Conservation (phyloP, 2,888 invertebrate genomes). For the Ectobius pallidus region DNA sequence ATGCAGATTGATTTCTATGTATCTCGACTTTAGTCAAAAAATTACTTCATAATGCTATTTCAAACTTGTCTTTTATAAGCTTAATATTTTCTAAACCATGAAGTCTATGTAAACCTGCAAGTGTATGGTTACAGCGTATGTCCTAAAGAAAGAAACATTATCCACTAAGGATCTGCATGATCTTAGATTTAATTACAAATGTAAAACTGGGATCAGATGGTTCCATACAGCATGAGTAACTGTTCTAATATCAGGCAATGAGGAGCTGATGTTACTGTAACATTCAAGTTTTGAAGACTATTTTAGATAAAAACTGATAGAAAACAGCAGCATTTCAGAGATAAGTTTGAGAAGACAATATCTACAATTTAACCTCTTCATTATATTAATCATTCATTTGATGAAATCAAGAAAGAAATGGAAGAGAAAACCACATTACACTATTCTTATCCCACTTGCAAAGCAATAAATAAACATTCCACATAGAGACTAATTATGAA, state of each 20-base stretch:
- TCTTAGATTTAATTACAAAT: conserved; percentile 21
- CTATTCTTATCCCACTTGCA: conserved; percentile 23
- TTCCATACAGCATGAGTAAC: conserved; percentile 11
- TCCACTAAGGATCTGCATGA: conserved; percentile 24
- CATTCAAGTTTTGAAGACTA: background rate
- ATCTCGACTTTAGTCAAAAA: too few species aligned
- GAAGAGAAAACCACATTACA: conserved; percentile 27
- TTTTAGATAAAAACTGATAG: background rate
- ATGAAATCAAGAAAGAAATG: conserved; percentile 22
- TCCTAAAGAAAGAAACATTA: too few species aligned
- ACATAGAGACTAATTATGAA: conserved; percentile 25
- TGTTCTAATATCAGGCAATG: conserved; percentile 23
- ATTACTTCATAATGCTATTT: too few species aligned
- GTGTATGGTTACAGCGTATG: too few species aligned
- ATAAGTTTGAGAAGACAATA: background rate
- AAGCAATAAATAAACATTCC: conserved; percentile 23
- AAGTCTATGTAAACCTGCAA: too few species aligned
- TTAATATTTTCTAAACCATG: too few species aligned
- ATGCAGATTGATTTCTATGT: too few species aligned
- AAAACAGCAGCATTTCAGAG: background rate
- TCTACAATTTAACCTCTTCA: background rate
- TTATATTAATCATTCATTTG: too few species aligned
- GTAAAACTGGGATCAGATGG: conserved; percentile 13
- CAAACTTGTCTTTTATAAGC: too few species aligned
- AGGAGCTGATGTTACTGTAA: conserved; percentile 25